phyloP scores from a whole-genome alignment of 2,797 vertebrate species.

The Gymnothorax javanicus region DNA sequence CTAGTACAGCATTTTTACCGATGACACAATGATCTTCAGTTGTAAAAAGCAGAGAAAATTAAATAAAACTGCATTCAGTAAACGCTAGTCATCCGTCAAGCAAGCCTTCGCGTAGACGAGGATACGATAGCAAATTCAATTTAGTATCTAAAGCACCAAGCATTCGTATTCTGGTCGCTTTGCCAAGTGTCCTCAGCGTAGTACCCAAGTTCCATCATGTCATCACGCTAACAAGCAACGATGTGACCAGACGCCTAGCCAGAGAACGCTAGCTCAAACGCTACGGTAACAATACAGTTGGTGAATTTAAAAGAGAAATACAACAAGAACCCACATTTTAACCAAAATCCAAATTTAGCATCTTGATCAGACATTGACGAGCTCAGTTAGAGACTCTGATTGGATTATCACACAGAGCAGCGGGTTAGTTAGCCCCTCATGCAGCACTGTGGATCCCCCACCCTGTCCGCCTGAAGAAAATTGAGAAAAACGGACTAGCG shows the following conservation, averaged over 20 bases:
- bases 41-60: neutral
- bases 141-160: neutral
- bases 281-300: neutral
- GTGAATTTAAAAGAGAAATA: neutral
- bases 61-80: neutral
- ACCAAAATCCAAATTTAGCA: neutral
- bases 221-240: neutral
- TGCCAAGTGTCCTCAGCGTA: neutral
- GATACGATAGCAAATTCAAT: neutral
- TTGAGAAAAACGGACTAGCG: neutral
- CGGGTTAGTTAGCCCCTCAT: neutral
- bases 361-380: neutral
- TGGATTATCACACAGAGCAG: neutral
- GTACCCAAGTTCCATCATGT: neutral
- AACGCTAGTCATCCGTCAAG: neutral
- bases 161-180: neutral
- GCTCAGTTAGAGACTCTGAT: neutral
- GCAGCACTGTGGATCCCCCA: constrained; percentile 11
- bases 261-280: neutral
- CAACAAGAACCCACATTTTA: neutral
- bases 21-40: neutral
- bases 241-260: neutral
- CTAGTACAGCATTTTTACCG: neutral
- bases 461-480: neutral
- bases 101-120: neutral